Evolutionary conservation across 1,140 invertebrate species (phyloP), one percentile per base, ranked within the genome.

Genomic region (Papilio polytes): DNA sequence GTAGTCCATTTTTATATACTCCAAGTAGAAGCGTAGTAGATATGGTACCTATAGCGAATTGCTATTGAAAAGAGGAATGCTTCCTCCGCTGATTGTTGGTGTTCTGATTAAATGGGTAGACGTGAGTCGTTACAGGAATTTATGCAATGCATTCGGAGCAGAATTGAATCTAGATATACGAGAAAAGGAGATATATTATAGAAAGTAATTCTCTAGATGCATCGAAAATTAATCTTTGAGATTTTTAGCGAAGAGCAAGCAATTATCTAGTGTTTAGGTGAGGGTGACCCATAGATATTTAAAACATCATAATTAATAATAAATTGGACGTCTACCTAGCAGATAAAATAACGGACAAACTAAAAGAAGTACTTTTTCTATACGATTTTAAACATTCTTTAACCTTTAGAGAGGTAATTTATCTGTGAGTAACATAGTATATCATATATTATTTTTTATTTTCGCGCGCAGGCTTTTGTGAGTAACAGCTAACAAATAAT

Each of bases 51-150:
- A 78, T 78, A 66, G 31, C 53, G 44, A 46, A 74, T 26, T 12
- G 53, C 26, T 59, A 78, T 63, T 59, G 53, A 63, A 74, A 74
- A 74, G 73, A 44, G 51, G 76, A 63, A 78, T 78, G 76, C 74
- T 78, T 36, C 18, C 76, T 41, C 15, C 6, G 56, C 76, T 78
- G 76, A 78, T 78, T 78, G 56, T 78, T 59, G 44, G 73, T 74
- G 56, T 41, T 59, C 74, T 77, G 74, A 77, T 77, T 77, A 74
- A 74, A 74, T 74, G 46, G 20, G 26, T 59, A 59, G 31, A 77
- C 36, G 31, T 59, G 73, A 15, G 51, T 26, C 73, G 73, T 48
- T 51, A 48, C 20, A 22, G n/a, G 18, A 74, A 74, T 74, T 74
- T 36, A 46, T 46, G 73, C 36, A 13, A 44, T 22, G 73, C 44